These are phyloP conservation scores for Tragopan temminckii DNA, from an alignment of 2,797 vertebrate genomes.

Conservation along the genomic window DNA sequence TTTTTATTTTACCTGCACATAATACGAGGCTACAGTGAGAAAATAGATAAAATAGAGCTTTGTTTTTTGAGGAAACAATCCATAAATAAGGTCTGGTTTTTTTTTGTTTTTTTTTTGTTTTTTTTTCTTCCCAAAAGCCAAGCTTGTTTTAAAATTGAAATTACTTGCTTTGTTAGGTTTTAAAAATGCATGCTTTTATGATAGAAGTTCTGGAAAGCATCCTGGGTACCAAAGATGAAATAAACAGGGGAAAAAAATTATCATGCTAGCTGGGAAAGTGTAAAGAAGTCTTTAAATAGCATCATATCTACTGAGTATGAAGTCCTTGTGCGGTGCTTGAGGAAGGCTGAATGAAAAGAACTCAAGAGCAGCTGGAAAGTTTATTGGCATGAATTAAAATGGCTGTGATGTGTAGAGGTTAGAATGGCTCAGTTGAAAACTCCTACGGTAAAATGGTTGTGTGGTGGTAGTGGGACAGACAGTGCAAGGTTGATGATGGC, in stretches of 20 bases:
- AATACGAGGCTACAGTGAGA: neutral
- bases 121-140: neutral
- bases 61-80: neutral
- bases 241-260: neutral
- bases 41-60: neutral
- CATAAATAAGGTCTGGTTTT: too few relatives aligned
- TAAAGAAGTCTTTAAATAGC: neutral
- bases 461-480: constrained; percentile 72
- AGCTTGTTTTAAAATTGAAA: neutral
- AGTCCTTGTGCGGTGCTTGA: neutral
- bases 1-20: accelerated
- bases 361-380: constrained; percentile 74
- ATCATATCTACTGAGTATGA: neutral
- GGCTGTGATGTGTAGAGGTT: constrained; percentile 71
- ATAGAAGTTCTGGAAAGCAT: neutral
- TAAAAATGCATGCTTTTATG: neutral
- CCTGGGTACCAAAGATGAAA: neutral
- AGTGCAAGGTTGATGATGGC: constrained; percentile 66
- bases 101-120: too few relatives aligned
- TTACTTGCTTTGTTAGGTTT: neutral
- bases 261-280: neutral
- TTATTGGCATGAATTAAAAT: constrained; percentile 82
- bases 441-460: constrained; percentile 56
- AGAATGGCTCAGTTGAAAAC: constrained; percentile 46
- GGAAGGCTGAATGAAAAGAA: constrained; percentile 39